Base-by-base conservation (phyloP, 2,797 vertebrate genomes). In the Anguilla marmorata region DNA sequence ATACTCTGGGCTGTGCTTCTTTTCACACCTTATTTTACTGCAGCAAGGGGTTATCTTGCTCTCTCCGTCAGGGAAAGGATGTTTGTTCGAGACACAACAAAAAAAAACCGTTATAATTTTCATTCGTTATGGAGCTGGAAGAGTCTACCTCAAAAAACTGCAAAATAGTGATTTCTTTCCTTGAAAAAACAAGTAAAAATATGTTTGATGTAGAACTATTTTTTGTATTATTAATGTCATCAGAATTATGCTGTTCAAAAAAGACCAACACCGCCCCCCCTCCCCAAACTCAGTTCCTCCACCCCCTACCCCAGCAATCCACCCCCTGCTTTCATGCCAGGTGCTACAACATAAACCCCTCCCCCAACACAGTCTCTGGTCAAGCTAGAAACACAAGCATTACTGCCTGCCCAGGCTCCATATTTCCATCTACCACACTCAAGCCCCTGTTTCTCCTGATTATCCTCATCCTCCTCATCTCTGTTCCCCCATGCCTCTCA, bases 291-390 rank as follows among this genome's bases (percentile, higher is more conserved):
- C 16, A 83, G 9, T 48, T 9, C n/a, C 21, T 4, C 33, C 30
- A 12, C 52, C n/a, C 52, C 33, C 30, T 45, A 58, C 27, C 12
- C 16, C 2, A 52, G 12, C 54, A 85, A 54, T 50, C 48, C 84
- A 85, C 84, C 84, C 69, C 84, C 52, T 33, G 69, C 69, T 33
- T 11, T 12, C 69, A 30, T 33, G 33, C 84, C 84, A 85, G 52
- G 84, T 85, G 54, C 33, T 19, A 7, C 54, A 56, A 85, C 50
- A 84, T n/a, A 84, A n/a, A 60, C 4, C 84, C 84, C 27, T 21
- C 24, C 83, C 84, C 84, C 27, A n/a, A 56, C 50, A 16, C 3
- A 30, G 8, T 30, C 27, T 11, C 69, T 12, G 8, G 1, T 12
- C 21, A 5, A 9, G 9, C 30, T n/a, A 7, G 8, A 30, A 11